A percentile compares a stretch with the other conserved stretches of the same genome.
These are phyloP conservation scores for Electrophaes corylata DNA, from an alignment of 2,888 invertebrate genomes.

Conservation along the genomic window DNA sequence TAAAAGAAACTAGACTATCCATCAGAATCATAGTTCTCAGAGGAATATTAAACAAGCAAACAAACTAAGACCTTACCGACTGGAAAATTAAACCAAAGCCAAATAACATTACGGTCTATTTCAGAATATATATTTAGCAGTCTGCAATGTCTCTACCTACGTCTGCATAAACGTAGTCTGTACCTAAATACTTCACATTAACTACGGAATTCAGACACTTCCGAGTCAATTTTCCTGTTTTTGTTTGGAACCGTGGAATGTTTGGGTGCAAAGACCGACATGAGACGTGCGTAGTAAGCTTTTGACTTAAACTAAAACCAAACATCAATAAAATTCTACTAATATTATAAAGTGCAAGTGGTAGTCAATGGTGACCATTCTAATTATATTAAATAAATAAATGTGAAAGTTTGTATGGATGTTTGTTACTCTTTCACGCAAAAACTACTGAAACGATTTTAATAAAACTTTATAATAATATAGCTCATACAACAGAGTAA, in stretches of 20 bases:
- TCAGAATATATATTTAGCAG: conserved; percentile 3
- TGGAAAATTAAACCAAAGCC: conserved; percentile 2
- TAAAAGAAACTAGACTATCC: conserved; percentile 23
- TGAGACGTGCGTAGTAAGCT: background rate
- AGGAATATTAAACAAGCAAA: conserved; percentile 12
- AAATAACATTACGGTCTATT: conserved; percentile 11
- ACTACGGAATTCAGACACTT: conserved; percentile 30
- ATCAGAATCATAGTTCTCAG: conserved; percentile 15
- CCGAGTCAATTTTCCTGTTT: conserved; percentile 32
- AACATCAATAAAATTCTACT: background rate
- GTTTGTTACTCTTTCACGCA: too few species aligned
- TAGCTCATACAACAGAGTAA: too few species aligned
- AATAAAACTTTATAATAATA: too few species aligned
- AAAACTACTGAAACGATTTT: too few species aligned
- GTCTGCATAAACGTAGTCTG: conserved; percentile 5
- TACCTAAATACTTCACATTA: conserved; percentile 13
- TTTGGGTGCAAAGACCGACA: conserved; percentile 26
- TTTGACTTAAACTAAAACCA: conserved; percentile 8
- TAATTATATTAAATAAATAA: too few species aligned
- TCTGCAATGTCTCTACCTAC: conserved; percentile 1
- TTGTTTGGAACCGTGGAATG: conserved; percentile 25
- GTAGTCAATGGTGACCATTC: too few species aligned
- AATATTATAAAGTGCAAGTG: too few species aligned
- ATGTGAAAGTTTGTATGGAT: too few species aligned
- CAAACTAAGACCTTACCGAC: background rate